Conservation (phyloP, 2,797 vertebrate genomes). For the Hephaestus fuliginosus region DNA sequence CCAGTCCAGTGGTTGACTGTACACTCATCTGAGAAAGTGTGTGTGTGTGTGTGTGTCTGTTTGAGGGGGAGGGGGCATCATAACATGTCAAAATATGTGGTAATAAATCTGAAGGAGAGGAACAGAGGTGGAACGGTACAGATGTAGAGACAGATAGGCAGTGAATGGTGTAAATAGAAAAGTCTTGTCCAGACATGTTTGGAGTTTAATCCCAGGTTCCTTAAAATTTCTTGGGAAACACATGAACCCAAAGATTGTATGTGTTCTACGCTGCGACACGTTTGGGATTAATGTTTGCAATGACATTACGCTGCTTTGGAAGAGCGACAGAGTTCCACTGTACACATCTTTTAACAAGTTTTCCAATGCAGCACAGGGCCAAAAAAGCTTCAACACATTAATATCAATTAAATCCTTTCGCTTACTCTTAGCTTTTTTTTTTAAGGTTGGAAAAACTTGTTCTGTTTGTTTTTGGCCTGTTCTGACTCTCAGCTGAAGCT, state of each 20-base stretch:
- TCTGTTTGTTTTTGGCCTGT: background rate
- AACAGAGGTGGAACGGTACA: background rate
- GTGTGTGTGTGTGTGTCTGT: conserved; percentile 4
- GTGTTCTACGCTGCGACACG: too few species aligned
- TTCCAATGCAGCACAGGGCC: too few species aligned
- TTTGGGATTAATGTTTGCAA: background rate
- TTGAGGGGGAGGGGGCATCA: background rate
- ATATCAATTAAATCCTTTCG: background rate
- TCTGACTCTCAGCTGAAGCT: background rate
- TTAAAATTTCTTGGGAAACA: too few species aligned
- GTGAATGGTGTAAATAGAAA: background rate
- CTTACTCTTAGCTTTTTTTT: background rate
- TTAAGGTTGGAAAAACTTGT: background rate
- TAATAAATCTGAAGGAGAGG: background rate
- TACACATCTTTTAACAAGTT: background rate
- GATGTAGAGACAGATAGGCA: background rate
- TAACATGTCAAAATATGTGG: background rate
- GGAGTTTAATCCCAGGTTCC: too few species aligned
- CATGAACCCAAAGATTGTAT: too few species aligned
- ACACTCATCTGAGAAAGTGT: conserved; percentile 45
- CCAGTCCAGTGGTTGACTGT: conserved; percentile 68
- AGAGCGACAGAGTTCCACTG: background rate
- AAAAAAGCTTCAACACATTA: too few species aligned
- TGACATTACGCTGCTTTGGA: background rate
- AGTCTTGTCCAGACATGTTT: background rate